Percentiles rank a stretch among this genome's conserved stretches.
phyloP scores from a whole-genome alignment of 2,797 vertebrate species.

The Cryptoprocta ferox region DNA sequence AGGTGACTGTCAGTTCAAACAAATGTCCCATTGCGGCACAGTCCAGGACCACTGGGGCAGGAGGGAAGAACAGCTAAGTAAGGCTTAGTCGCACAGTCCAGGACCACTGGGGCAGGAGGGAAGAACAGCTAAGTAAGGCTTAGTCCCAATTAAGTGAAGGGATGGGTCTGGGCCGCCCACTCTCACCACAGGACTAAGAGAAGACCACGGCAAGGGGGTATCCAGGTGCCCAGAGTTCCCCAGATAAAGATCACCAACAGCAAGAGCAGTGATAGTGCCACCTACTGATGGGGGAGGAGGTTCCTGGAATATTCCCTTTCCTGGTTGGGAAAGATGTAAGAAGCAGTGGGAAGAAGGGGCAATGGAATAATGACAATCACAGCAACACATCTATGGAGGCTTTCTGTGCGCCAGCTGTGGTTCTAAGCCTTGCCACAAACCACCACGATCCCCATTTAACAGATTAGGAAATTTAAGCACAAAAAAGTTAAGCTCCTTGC shows the following conservation, averaged over 20 bases:
- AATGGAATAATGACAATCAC: fast-evolving
- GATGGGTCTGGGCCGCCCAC: neutral
- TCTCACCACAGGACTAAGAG: neutral
- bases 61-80: too few species aligned
- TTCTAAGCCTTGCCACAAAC: neutral
- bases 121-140: neutral
- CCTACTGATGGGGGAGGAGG: too few species aligned
- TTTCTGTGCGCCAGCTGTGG: fast-evolving
- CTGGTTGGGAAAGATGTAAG: neutral
- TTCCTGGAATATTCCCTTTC: neutral
- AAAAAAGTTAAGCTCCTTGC: neutral
- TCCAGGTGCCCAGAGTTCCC: neutral
- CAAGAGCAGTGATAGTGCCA: neutral
- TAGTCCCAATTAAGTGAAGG: neutral
- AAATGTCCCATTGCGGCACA: neutral
- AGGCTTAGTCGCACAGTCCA: neutral
- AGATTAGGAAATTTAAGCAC: neutral
- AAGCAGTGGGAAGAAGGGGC: neutral
- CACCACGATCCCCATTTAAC: neutral
- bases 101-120: neutral
- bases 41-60: neutral
- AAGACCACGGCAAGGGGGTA: neutral
- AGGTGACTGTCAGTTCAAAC: neutral
- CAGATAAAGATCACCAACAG: neutral
- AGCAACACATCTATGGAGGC: neutral